These are phyloP conservation scores for human DNA, from an alignment of 2,113 vertebrate genomes.

Conservation along the genomic window GRCh38 chr12:65159001-65159500, in stretches of 20 bases:
- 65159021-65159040: background rate
- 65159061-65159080: background rate
- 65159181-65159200: slow-evolving; percentile 1
- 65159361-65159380: slow-evolving; percentile 22
- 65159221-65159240: background rate
- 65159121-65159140: slow-evolving; percentile 4
- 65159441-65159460: slow-evolving; percentile 28
- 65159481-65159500: background rate
- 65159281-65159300: background rate
- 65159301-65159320: slow-evolving; percentile 2
- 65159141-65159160: background rate
- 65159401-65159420: background rate
- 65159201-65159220: slow-evolving; percentile 11
- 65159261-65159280: slow-evolving; percentile 21
- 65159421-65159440: background rate
- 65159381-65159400: background rate
- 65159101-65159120: background rate
- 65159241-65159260: slow-evolving; percentile 42
- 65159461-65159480: background rate
- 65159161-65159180: background rate
- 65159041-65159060: background rate
- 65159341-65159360: slow-evolving; percentile 33
- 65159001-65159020: background rate
- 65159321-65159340: slow-evolving; percentile 6
- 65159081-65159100: slow-evolving; percentile 36